Conservation (phyloP, 2,888 invertebrate species). For the Amphipyra tragopoginis region DNA sequence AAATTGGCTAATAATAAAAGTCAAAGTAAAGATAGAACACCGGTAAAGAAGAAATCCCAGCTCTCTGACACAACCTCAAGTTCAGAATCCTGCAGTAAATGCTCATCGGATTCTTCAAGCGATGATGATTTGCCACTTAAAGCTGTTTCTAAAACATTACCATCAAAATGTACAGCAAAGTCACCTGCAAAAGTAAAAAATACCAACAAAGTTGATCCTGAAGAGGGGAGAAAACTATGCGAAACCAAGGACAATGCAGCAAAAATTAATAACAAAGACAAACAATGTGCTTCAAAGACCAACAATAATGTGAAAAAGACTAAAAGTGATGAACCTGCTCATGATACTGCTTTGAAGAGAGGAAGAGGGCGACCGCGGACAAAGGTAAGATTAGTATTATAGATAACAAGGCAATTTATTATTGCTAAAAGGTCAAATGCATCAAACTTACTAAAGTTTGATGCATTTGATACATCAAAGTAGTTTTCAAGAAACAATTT, state of each 20-base stretch:
- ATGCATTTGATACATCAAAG: no score
- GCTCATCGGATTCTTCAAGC: constrained; percentile 84
- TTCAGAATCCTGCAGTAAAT: constrained; percentile 88
- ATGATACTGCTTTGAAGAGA: constrained; percentile 73
- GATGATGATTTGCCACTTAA: constrained; percentile 85
- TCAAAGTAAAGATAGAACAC: constrained; percentile 61
- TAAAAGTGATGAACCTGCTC: constrained; percentile 77
- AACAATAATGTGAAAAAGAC: constrained; percentile 76
- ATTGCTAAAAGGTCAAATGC: no score
- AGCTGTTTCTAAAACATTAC: constrained; percentile 80
- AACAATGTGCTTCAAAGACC: constrained; percentile 73
- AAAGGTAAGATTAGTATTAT: constrained; percentile 76
- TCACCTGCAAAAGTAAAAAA: constrained; percentile 66
- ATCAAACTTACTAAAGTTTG: no score
- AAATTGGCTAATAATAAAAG: constrained; percentile 71
- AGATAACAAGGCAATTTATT: no score
- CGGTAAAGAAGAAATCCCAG: constrained; percentile 73
- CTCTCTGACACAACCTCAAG: constrained; percentile 84
- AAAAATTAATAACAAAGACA: constrained; percentile 75
- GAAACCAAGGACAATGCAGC: constrained; percentile 71
- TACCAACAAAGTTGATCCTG: constrained; percentile 75
- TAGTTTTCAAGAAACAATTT: no score
- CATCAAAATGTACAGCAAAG: constrained; percentile 76
- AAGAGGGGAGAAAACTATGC: constrained; percentile 73
- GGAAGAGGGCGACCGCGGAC: constrained; percentile 79